Evolutionary conservation across 1,140 invertebrate genomes (phyloP), one percentile per base, ranked within the genome.

Genomic region (Atopsyche davidsoni): DNA sequence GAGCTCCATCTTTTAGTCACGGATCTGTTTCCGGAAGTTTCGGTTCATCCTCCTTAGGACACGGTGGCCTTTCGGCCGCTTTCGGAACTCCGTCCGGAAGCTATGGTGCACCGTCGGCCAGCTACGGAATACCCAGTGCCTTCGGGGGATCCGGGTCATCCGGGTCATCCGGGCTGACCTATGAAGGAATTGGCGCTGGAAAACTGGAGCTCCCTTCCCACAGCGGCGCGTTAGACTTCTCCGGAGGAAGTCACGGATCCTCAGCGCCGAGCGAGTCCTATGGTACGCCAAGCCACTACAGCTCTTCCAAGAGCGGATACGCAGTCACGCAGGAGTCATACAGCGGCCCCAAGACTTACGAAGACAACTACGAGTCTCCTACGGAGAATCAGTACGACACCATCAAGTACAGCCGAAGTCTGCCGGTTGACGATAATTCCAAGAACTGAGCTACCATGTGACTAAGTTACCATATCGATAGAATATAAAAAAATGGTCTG

Each of bases 341-440:
- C 13, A 46, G 50, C 11, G 3, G n/a, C 10, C 42, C 49, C 3
- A 46, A 57, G 25, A 38, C 36, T 10, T 16, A 35, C 13, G 51
- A 50, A 46, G 51, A 51, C 23, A 51, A 39, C 17, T 47, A 53
- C n/a, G 21, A 45, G 1, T 25, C 43, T 4, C 51, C 46, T 13
- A 53, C 46, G 25, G 36, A 45, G 22, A 45, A 43, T 25, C 50
- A 47, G 13, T 58, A 58, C 21, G 47, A 58, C 24, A 58, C 55
- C 2, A 58, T 58, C 16, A 58, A 58, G 34, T 58, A 58, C 51
- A 58, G 55, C 24, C 25, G 48, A 34, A 51, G 36, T 47, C 35
- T 58, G 2, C 11, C 46, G 11, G 34, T 36, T n/a, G 47, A 50
- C 10, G 43, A 57, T n/a, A 42, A 22, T 3, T 41, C 36, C 10